These are phyloP conservation scores for Armadillidium nasatum DNA, from an alignment of 1,140 invertebrate genomes.

Conservation along the genomic window DNA sequence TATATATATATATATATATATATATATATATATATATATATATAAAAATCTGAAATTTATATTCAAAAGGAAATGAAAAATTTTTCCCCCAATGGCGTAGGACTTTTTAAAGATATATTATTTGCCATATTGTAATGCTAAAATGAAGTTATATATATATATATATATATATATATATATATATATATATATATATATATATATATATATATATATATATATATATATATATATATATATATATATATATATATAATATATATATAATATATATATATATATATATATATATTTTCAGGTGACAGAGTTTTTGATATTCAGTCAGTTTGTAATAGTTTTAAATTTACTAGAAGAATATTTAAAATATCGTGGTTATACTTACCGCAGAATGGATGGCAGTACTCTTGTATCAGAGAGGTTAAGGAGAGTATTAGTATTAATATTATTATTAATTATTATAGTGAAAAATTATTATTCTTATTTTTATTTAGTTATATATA, in stretches of 20 bases:
- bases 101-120: too few relatives aligned
- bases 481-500: too few relatives aligned
- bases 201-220: not conserved
- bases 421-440: not conserved
- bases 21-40: not conserved
- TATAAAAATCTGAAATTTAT: too few relatives aligned
- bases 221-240: too few relatives aligned
- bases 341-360: slow-evolving; percentile 55
- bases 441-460: too few relatives aligned
- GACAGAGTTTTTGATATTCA: slow-evolving; percentile 54
- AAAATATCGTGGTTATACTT: slow-evolving; percentile 49
- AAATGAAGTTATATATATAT: slow-evolving; percentile 16
- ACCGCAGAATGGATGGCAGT: slow-evolving; percentile 53
- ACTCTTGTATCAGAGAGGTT: slow-evolving; percentile 52
- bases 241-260: slow-evolving; percentile 4
- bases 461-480: too few relatives aligned
- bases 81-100: too few relatives aligned
- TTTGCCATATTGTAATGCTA: too few relatives aligned
- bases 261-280: not conserved
- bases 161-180: not conserved
- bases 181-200: not conserved
- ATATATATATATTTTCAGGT: slow-evolving; percentile 29
- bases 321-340: slow-evolving; percentile 57
- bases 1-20: slow-evolving; percentile 5
- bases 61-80: too few relatives aligned